Base-by-base conservation (phyloP, 2,888 invertebrate species). In the Apodemia hepburni region DNA sequence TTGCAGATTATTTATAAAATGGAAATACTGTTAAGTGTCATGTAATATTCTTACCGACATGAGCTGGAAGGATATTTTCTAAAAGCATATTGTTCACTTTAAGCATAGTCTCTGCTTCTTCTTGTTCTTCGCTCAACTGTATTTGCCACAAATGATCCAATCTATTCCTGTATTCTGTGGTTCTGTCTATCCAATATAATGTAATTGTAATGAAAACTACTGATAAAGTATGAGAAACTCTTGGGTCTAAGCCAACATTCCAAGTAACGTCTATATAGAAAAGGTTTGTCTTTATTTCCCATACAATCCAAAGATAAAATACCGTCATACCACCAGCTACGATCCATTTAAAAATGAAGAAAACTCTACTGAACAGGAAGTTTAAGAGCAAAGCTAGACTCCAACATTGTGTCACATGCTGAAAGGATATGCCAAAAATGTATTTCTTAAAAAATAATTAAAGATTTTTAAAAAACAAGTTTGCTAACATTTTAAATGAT, bases 41-140 rank as follows among this genome's bases (percentile, higher is more conserved):
- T 18, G 22, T 22, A 60, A n/a, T 42, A 57, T 47, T 76, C 93
- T 78, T 81, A 97, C 97, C 98, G 69, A 99, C 98, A 83, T 98
- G 98, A 22, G 95, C 94, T 0, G 99, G 99, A 49, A 99, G 90
- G 75, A 99, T 98, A 80, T 99, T 99, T 75, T 97, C 95, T 49
- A 99, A 92, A 47, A 99, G 91, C 84, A 97, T 94, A 74, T 96
- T 97, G 82, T 98, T 98, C 0, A 98, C 96, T 72, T 95, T 95
- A 69, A 97, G 94, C 80, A 96, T 97, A n/a, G 95, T 95, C 71
- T 96, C 94, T 0, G 97, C 97, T 81, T 98, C 96, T 69, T 95
- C 94, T 81, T 97, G 96, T 77, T 98, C 98, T 70, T 94, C 94
- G 72, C 96, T 95, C 35, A 96, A 88, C 76, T 98, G 88, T 63